phyloP scores from a whole-genome alignment of 2,888 invertebrate genomes.

The Dryobota labecula region DNA sequence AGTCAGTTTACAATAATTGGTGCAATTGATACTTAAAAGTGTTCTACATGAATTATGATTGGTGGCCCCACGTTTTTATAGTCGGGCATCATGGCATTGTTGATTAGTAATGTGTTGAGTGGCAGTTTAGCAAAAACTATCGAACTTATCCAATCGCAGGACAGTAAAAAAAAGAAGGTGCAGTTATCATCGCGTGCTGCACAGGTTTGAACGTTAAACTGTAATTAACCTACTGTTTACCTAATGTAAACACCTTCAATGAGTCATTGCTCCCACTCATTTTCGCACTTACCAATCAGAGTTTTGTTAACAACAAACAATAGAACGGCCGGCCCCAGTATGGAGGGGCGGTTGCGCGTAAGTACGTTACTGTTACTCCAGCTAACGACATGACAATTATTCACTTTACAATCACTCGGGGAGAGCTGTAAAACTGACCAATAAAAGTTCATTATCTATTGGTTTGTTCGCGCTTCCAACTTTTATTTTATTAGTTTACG shows the following conservation, averaged over 20 bases:
- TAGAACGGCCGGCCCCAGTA: slow-evolving; percentile 55
- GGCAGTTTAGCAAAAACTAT: slow-evolving; percentile 17
- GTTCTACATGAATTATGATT: slow-evolving; percentile 64
- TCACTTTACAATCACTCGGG: slow-evolving; percentile 85
- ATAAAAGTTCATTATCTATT: slow-evolving; percentile 91
- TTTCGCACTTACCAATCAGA: slow-evolving; percentile 71
- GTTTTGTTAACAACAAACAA: slow-evolving; percentile 67
- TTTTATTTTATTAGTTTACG: slow-evolving; percentile 89
- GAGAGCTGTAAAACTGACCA: slow-evolving; percentile 89
- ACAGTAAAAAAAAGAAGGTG: background rate
- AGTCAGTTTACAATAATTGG: slow-evolving; percentile 81
- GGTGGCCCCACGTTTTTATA: slow-evolving; percentile 45
- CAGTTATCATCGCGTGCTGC: slow-evolving; percentile 29
- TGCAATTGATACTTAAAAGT: slow-evolving; percentile 73
- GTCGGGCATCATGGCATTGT: slow-evolving; percentile 42
- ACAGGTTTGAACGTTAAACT: slow-evolving; percentile 27
- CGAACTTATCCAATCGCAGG: background rate
- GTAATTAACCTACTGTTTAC: slow-evolving; percentile 39
- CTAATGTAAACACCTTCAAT: slow-evolving; percentile 50
- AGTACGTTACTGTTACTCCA: slow-evolving; percentile 50
- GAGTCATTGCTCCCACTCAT: slow-evolving; percentile 63
- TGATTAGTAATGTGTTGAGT: slow-evolving; percentile 17
- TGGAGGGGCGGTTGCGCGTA: slow-evolving; percentile 60
- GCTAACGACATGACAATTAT: slow-evolving; percentile 65
- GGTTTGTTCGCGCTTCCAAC: slow-evolving; percentile 89